Evolutionary conservation across 1,140 invertebrate species (phyloP).

Genomic region (Scaptomyza hsui): DNA sequence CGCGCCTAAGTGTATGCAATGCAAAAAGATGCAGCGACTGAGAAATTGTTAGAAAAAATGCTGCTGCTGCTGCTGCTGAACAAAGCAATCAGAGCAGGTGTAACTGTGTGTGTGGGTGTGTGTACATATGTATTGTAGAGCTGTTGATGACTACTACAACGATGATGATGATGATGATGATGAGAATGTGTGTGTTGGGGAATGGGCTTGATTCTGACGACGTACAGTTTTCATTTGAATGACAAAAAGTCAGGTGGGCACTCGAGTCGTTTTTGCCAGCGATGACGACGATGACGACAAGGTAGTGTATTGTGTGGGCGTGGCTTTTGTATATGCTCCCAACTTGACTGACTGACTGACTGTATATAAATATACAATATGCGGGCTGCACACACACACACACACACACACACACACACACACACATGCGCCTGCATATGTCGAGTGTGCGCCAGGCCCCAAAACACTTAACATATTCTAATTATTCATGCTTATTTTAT

Average conservation of each 20-base stretch:
- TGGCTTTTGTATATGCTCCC: conserved; percentile 59
- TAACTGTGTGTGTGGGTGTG: conserved; percentile 10
- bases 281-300: conserved; percentile 28
- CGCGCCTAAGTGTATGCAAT: conserved; percentile 78
- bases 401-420: not conserved
- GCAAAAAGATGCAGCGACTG: conserved; percentile 69
- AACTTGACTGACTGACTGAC: conserved; percentile 71
- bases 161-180: conserved; percentile 11
- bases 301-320: conserved; percentile 39
- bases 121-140: conserved; percentile 4
- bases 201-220: conserved; percentile 49
- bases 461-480: conserved; percentile 84
- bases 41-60: conserved; percentile 75
- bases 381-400: conserved; percentile 42
- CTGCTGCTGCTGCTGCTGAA: no score
- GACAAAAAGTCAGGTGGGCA: conserved; percentile 83
- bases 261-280: conserved; percentile 57
- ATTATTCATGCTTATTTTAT: conserved; percentile 84
- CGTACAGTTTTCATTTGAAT: conserved; percentile 83
- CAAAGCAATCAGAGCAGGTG: conserved; percentile 79
- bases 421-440: not conserved
- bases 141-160: conserved; percentile 31
- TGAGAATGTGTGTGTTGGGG: conserved; percentile 9
- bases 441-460: conserved; percentile 45
- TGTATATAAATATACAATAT: conserved; percentile 80